Conservation (phyloP, 2,797 vertebrate genomes). For the Phylloscopus collybita region DNA sequence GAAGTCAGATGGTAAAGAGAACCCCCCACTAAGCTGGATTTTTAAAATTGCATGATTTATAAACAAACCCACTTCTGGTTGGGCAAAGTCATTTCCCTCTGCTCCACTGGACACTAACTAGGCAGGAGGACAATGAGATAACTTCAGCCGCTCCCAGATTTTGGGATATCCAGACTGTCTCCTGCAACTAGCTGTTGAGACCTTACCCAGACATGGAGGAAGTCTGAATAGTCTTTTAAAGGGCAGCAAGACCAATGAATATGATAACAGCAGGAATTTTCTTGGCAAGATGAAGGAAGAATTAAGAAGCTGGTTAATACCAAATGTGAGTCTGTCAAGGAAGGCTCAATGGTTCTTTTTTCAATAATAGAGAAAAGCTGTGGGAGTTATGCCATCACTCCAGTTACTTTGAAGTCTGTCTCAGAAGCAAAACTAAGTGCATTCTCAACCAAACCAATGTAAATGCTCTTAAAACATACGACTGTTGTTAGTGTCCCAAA, state of each 20-base stretch:
- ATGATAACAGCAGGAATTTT: neutral
- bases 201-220: neutral
- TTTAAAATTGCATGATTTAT: neutral
- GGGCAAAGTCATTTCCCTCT: neutral
- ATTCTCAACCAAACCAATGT: neutral
- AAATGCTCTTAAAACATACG: neutral
- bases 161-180: neutral
- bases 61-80: neutral
- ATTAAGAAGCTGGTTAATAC: neutral
- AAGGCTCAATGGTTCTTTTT: neutral
- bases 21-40: fast-evolving
- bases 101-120: neutral
- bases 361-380: neutral
- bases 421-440: neutral
- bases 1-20: neutral
- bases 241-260: neutral
- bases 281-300: neutral
- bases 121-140: neutral
- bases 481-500: neutral
- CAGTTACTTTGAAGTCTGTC: neutral
- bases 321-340: neutral
- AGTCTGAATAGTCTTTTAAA: neutral
- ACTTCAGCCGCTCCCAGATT: neutral
- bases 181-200: neutral
- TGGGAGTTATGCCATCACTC: neutral